These are phyloP conservation scores for Corticium candelabrum DNA, from an alignment of 37 sponge, comb jelly and placozoan genomes.

Conservation along the genomic window DNA sequence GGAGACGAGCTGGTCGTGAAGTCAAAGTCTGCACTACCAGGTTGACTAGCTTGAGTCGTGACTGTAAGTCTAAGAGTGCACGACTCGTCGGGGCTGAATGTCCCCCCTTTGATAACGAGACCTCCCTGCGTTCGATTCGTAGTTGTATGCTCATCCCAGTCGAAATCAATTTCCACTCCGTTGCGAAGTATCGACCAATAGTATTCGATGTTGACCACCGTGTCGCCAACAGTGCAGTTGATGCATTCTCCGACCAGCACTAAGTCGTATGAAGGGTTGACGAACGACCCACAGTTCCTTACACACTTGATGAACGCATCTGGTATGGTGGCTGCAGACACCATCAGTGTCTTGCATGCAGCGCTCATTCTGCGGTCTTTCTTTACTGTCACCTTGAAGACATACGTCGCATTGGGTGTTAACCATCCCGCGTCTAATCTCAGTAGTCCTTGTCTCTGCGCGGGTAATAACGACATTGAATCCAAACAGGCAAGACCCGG, in stretches of 20 bases:
- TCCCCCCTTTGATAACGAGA: background rate
- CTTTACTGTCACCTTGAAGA: background rate
- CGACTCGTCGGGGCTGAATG: background rate
- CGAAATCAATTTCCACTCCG: background rate
- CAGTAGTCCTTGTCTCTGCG: background rate
- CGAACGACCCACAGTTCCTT: background rate
- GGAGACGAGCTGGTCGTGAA: background rate
- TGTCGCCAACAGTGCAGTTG: background rate
- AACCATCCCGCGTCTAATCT: background rate
- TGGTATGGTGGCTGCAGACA: background rate
- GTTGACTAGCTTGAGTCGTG: background rate
- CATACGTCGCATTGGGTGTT: background rate
- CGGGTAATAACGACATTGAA: background rate
- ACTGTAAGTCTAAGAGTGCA: background rate
- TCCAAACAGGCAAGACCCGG: background rate
- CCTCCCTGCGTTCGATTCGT: background rate
- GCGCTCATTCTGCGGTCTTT: background rate
- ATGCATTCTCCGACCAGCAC: background rate
- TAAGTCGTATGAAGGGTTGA: background rate
- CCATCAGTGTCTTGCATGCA: background rate
- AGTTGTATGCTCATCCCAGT: background rate
- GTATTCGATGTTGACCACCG: background rate
- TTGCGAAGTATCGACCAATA: background rate
- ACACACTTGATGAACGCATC: background rate
- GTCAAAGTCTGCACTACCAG: background rate